phyloP scores from a whole-genome alignment of 2,113 vertebrate species.

The Talpa occidentalis region DNA sequence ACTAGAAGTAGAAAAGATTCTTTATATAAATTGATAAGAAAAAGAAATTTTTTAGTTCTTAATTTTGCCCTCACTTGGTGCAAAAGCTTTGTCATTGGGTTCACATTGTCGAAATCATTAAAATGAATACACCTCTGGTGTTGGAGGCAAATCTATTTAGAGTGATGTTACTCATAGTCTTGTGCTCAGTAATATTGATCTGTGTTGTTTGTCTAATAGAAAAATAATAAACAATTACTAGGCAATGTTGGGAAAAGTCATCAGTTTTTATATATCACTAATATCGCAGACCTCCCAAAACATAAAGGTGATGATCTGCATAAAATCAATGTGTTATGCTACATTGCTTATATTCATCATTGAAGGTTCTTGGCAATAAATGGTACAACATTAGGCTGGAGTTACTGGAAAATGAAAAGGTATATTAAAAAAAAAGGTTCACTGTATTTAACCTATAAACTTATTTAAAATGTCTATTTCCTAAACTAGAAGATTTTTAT shows the following conservation, averaged over 20 bases:
- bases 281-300: constrained; percentile 95
- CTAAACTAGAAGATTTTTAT: constrained; percentile 44
- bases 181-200: constrained; percentile 97
- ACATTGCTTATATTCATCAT: constrained; percentile 93
- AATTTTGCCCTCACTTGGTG: constrained; percentile 83
- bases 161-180: constrained; percentile 96
- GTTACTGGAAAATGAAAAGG: constrained; percentile 75
- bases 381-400: constrained; percentile 68
- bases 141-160: constrained; percentile 97
- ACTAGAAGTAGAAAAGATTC: constrained; percentile 43
- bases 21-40: constrained; percentile 71
- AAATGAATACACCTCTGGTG: constrained; percentile 93
- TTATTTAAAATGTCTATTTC: constrained; percentile 60
- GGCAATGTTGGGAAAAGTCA: constrained; percentile 94
- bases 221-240: constrained; percentile 99
- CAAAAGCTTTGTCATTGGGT: constrained; percentile 92
- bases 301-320: constrained; percentile 98
- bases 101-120: constrained; percentile 97
- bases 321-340: constrained; percentile 98
- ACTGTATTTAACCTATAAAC: constrained; percentile 24
- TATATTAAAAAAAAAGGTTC: constrained; percentile 56
- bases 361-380: constrained; percentile 82
- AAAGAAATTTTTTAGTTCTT: constrained; percentile 80
- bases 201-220: constrained; percentile 98
- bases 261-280: constrained; percentile 99